Percentiles rank a stretch among this genome's conserved stretches.
Evolutionary conservation across 1,140 invertebrate genomes (phyloP).

Genomic region (Akabosia matsudoensis): DNA sequence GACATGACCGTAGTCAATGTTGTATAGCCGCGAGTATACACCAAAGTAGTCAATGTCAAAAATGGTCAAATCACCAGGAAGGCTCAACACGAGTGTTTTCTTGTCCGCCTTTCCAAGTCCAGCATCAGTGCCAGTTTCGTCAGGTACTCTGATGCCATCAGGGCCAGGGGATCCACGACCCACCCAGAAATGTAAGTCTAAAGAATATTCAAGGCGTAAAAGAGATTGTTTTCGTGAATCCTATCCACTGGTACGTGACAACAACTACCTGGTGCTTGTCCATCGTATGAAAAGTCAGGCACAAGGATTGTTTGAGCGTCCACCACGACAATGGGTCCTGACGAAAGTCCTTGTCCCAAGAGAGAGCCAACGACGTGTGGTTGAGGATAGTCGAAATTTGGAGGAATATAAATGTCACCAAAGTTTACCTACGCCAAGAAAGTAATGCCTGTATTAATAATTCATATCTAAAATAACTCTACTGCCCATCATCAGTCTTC

Average conservation of each 20-base stretch:
- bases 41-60: conserved; percentile 82
- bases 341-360: conserved; percentile 72
- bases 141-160: conserved; percentile 75
- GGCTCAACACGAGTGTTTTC: conserved; percentile 79
- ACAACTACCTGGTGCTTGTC: conserved; percentile 82
- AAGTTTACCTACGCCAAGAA: conserved; percentile 74
- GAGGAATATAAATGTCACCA: conserved; percentile 76
- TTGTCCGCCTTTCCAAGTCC: conserved; percentile 73
- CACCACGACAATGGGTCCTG: conserved; percentile 79
- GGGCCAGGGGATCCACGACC: conserved; percentile 72
- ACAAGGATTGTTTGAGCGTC: conserved; percentile 86
- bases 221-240: no score
- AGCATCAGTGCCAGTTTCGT: conserved; percentile 80
- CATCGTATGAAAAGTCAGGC: conserved; percentile 82
- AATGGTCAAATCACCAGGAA: conserved; percentile 74
- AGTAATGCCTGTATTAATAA: background rate
- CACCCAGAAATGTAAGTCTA: conserved; percentile 89
- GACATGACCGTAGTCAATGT: conserved; percentile 85
- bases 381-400: conserved; percentile 72
- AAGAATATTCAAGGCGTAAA: conserved; percentile 47
- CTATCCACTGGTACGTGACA: no score
- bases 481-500: background rate
- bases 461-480: no score
- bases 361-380: conserved; percentile 74
- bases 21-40: conserved; percentile 82